Conservation (phyloP, 2,888 invertebrate genomes). For the Athripsodes cinereus region DNA sequence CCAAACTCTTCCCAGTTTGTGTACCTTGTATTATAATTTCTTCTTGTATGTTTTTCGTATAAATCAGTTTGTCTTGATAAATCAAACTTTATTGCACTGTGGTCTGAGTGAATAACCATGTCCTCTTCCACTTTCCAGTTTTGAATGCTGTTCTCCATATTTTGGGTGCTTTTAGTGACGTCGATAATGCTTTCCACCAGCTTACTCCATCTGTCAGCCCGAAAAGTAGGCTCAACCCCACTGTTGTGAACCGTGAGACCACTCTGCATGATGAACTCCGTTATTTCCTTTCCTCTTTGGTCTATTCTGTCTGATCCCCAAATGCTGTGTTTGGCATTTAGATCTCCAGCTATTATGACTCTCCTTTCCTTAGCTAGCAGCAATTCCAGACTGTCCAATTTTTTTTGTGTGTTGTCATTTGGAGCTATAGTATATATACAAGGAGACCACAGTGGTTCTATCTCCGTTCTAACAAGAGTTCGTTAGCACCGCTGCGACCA, state of each 20-base stretch:
- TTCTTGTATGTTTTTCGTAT: no score
- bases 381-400: background rate
- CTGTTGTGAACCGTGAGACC: background rate
- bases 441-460: no score
- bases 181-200: background rate
- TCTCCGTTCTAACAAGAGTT: no score
- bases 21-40: background rate
- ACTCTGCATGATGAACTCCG: background rate
- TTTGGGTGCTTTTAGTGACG: background rate
- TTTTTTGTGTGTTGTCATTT: background rate
- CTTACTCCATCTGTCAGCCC: background rate
- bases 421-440: background rate
- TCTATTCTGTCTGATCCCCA: background rate
- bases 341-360: background rate
- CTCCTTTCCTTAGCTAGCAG: background rate
- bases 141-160: background rate
- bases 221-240: background rate
- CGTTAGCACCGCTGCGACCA: background rate
- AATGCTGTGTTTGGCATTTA: background rate
- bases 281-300: background rate
- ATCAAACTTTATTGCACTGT: background rate
- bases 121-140: background rate
- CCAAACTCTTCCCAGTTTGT: background rate
- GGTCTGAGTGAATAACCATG: background rate
- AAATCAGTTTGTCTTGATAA: no score